Conservation (phyloP, 2,797 vertebrate species). For the Molossus alvarezi region DNA sequence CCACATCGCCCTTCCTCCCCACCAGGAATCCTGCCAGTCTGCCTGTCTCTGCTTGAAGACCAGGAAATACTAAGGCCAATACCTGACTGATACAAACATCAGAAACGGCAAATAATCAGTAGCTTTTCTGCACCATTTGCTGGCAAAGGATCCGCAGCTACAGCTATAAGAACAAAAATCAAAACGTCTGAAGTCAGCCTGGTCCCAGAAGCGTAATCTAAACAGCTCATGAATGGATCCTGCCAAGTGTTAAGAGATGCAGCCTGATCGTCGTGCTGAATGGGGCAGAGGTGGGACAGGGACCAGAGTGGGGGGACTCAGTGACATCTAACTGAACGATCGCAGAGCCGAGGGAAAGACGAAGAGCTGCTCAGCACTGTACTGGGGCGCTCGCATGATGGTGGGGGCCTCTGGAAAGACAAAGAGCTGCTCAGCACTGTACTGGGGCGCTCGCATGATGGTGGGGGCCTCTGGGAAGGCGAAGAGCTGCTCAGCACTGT, state of each 20-base stretch:
- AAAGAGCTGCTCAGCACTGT: too few species aligned
- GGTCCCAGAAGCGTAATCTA: slow-evolving; percentile 8
- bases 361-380: too few species aligned
- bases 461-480: too few species aligned
- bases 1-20: neutral
- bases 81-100: neutral
- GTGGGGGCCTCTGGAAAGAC: too few species aligned
- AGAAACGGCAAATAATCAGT: neutral
- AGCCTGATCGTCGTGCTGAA: neutral
- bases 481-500: too few species aligned
- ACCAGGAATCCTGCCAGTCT: neutral
- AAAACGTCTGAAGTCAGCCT: neutral
- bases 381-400: too few species aligned
- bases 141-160: neutral
- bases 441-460: too few species aligned
- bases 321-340: neutral
- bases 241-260: neutral
- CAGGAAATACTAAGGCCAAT: neutral
- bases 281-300: neutral
- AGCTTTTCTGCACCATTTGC: neutral
- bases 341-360: neutral
- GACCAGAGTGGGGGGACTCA: too few species aligned
- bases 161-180: neutral
- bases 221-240: neutral
- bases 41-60: slow-evolving; percentile 65